A percentile compares a stretch with the other conserved stretches of the same genome.
These are phyloP conservation scores for Maniola hyperantus DNA, from an alignment of 2,888 invertebrate genomes.

Conservation along the genomic window DNA sequence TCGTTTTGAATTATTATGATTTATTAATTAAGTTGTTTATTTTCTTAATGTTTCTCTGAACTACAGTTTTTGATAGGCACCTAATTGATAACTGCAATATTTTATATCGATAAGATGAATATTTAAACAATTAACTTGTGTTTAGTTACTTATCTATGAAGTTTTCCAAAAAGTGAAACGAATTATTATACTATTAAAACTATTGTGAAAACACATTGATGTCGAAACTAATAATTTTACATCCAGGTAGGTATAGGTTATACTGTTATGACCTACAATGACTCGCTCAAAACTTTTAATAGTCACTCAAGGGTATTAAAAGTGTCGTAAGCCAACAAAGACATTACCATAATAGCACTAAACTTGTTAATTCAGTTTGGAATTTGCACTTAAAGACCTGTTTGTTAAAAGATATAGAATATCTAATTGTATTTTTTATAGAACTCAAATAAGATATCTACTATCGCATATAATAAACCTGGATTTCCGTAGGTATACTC, in stretches of 20 bases:
- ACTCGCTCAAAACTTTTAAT: slow-evolving; percentile 12
- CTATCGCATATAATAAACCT: not conserved
- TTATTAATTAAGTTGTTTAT: not conserved
- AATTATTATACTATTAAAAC: too few species aligned
- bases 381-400: slow-evolving; percentile 3
- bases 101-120: too few species aligned
- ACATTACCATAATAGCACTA: slow-evolving; percentile 12
- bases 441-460: not conserved
- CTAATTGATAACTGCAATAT: not conserved
- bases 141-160: too few species aligned
- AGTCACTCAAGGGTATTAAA: slow-evolving; percentile 6
- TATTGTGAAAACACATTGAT: too few species aligned
- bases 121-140: too few species aligned
- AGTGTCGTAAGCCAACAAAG: slow-evolving; percentile 3
- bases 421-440: not conserved
- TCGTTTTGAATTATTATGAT: slow-evolving; percentile 2
- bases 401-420: slow-evolving; percentile 7
- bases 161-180: too few species aligned
- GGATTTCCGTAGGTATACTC: not conserved
- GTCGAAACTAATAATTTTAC: too few species aligned
- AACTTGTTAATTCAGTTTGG: not conserved
- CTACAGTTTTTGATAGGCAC: not conserved
- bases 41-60: not conserved
- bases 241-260: not conserved
- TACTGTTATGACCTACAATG: not conserved